Percentiles rank a stretch among this genome's conserved stretches.
These are phyloP conservation scores for Xanthorhoe designata DNA, from an alignment of 2,888 invertebrate genomes.

Conservation along the genomic window DNA sequence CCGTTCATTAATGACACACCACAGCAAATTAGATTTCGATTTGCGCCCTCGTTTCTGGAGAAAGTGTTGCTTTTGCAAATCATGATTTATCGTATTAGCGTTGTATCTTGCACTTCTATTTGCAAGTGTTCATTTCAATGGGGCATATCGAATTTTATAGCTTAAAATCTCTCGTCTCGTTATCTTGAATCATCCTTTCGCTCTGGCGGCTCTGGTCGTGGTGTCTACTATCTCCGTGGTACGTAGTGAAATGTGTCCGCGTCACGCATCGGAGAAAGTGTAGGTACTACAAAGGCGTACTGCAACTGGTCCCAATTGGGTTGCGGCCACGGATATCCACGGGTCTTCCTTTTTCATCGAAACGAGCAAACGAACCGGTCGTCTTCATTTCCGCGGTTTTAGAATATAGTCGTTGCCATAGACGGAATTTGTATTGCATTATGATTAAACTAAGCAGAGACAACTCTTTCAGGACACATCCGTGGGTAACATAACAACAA, in stretches of 20 bases:
- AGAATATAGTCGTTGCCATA: conserved; percentile 43
- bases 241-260: conserved; percentile 74
- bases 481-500: conserved; percentile 23
- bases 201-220: conserved; percentile 26
- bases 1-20: conserved; percentile 43
- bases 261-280: conserved; percentile 83
- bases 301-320: conserved; percentile 81
- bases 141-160: conserved; percentile 25
- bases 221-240: conserved; percentile 42
- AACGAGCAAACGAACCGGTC: conserved; percentile 57
- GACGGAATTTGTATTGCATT: conserved; percentile 35
- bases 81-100: conserved; percentile 54
- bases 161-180: conserved; percentile 7
- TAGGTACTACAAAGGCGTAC: conserved; percentile 77
- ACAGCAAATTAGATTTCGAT: conserved; percentile 49
- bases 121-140: conserved; percentile 27
- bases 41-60: conserved; percentile 55
- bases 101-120: conserved; percentile 54
- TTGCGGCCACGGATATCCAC: conserved; percentile 79
- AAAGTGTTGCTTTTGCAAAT: conserved; percentile 63
- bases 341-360: conserved; percentile 65
- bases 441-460: conserved; percentile 37
- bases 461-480: conserved; percentile 19
- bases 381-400: conserved; percentile 47
- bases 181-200: conserved; percentile 40